phyloP scores from a whole-genome alignment of 64 coral and sea anemone genomes.

The Pocillopora verrucosa region DNA sequence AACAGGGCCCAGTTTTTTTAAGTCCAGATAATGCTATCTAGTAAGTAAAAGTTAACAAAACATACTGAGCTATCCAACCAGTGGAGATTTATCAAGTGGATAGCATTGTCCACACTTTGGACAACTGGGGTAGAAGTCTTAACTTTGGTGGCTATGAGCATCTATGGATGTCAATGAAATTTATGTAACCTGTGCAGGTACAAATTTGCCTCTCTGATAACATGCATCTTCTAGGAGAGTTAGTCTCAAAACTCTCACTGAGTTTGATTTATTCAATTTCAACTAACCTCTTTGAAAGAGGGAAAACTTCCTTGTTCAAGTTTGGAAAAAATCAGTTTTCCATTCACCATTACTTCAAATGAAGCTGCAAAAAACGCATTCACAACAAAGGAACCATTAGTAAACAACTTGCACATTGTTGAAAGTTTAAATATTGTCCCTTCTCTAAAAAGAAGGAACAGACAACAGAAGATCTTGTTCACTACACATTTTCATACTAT shows the following conservation, averaged over 20 bases:
- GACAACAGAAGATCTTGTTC: background rate
- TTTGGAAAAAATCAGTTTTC: slow-evolving; percentile 60
- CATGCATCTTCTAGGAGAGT: too few species aligned
- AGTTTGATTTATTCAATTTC: background rate
- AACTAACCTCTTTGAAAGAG: slow-evolving; percentile 51
- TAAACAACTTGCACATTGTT: background rate
- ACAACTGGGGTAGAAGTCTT: too few species aligned
- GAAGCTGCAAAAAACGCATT: slow-evolving; percentile 6
- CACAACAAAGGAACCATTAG: background rate
- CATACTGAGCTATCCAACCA: too few species aligned
- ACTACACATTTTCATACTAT: too few species aligned
- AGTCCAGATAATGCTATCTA: too few species aligned
- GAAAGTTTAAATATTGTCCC: background rate
- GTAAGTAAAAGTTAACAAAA: too few species aligned
- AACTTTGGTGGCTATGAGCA: background rate
- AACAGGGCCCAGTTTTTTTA: too few species aligned
- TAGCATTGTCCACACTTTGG: too few species aligned
- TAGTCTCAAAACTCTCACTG: too few species aligned
- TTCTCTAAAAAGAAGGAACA: background rate
- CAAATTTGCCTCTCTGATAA: too few species aligned
- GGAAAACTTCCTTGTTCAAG: slow-evolving; percentile 56
- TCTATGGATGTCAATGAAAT: background rate
- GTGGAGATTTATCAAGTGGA: too few species aligned
- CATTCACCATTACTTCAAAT: slow-evolving; percentile 63
- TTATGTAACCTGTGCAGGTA: background rate